Evolutionary conservation across 2,113 vertebrate species (phyloP).

Genomic region (Philantomba maxwellii): DNA sequence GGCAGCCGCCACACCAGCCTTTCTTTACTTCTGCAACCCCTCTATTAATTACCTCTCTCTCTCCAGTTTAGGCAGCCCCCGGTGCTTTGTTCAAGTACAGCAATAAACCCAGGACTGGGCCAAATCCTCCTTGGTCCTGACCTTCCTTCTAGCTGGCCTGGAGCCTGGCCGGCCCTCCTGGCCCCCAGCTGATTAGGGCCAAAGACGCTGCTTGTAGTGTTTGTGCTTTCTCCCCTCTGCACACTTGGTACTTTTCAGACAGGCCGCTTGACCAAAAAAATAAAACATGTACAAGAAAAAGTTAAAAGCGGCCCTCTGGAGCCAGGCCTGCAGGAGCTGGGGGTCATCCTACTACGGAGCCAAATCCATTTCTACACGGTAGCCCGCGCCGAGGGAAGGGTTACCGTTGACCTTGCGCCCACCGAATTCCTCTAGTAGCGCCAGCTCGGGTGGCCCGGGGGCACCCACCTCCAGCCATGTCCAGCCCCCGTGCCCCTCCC

Average conservation of each 20-base stretch:
- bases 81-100: slow-evolving; percentile 50
- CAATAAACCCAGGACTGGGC: slow-evolving; percentile 40
- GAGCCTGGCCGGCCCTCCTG: neutral
- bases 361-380: neutral
- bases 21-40: neutral
- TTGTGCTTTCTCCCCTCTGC: neutral
- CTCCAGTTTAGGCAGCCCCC: slow-evolving; percentile 4
- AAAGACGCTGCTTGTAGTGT: neutral
- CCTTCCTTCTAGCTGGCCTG: neutral
- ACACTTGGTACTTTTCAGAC: slow-evolving; percentile 16
- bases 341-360: neutral
- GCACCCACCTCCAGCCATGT: neutral
- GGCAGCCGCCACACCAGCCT: neutral
- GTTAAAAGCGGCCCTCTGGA: slow-evolving; percentile 12
- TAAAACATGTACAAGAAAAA: neutral
- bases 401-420: neutral
- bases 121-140: slow-evolving; percentile 37
- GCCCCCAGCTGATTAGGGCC: neutral
- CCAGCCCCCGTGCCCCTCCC: neutral
- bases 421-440: neutral
- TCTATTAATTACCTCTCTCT: slow-evolving; percentile 48
- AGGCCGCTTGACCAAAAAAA: neutral
- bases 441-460: neutral
- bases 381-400: neutral
- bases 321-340: neutral